A percentile compares a stretch with the other conserved stretches of the same genome.
Evolutionary conservation across 1,140 invertebrate genomes (phyloP).

Genomic region (Pygmarrhopalites habei): DNA sequence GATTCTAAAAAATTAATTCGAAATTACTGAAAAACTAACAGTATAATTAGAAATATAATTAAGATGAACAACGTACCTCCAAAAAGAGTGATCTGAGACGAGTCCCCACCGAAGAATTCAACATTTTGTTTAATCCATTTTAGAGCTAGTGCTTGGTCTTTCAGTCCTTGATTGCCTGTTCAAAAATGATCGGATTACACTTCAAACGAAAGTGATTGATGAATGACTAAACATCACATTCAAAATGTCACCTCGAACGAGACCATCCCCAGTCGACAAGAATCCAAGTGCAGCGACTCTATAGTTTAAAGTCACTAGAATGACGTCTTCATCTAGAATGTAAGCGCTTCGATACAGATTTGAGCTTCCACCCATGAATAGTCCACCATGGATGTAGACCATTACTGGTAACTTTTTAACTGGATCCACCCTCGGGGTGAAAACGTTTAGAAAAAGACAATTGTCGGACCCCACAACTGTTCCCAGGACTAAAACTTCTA

Average conservation of each 20-base stretch:
- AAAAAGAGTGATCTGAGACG: constrained; percentile 43
- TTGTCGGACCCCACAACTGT: constrained; percentile 36
- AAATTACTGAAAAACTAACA: neutral
- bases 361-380: constrained; percentile 15
- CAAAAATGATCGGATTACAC: no score
- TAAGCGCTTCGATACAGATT: constrained; percentile 17
- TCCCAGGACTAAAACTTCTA: constrained; percentile 22
- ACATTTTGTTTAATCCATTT: constrained; percentile 49
- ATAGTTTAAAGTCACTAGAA: constrained; percentile 47
- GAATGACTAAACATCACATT: no score
- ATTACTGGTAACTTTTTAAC: neutral
- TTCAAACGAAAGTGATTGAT: no score
- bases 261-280: constrained; percentile 13
- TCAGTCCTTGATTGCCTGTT: constrained; percentile 39
- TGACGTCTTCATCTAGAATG: constrained; percentile 41
- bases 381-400: constrained; percentile 18
- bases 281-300: constrained; percentile 40
- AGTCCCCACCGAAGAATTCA: constrained; percentile 41
- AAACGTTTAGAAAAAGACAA: constrained; percentile 22
- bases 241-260: no score
- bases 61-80: constrained; percentile 48
- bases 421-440: constrained; percentile 3
- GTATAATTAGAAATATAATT: neutral
- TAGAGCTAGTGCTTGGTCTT: constrained; percentile 43
- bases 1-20: constrained; percentile 41